These are phyloP conservation scores for Harmothoe impar DNA, from an alignment of 2,888 invertebrate genomes.

Conservation along the genomic window DNA sequence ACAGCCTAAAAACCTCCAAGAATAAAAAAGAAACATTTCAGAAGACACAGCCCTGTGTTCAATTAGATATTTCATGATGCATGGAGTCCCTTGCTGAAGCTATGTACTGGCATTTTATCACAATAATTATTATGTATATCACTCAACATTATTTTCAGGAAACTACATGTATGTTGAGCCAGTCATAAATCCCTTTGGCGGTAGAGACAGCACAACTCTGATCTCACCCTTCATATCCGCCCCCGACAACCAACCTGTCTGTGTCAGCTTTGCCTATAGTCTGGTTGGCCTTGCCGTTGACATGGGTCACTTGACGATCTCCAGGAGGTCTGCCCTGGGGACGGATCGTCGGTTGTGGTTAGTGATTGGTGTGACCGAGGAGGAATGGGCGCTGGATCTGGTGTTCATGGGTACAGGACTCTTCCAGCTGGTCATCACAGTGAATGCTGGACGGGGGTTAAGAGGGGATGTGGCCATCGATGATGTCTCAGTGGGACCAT, in stretches of 20 bases:
- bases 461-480: slow-evolving; percentile 42
- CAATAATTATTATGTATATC: too few relatives aligned
- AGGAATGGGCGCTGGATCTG: not conserved
- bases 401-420: not conserved
- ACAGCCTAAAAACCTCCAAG: too few relatives aligned
- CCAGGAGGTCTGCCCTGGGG: not conserved
- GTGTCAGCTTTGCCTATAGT: not conserved
- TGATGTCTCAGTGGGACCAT: slow-evolving; percentile 12
- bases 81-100: too few relatives aligned
- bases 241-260: not conserved
- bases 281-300: not conserved
- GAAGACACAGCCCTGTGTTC: too few relatives aligned
- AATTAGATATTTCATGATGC: too few relatives aligned
- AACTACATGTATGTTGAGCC: slow-evolving; percentile 8
- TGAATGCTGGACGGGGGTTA: not conserved
- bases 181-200: not conserved
- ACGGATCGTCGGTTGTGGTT: not conserved
- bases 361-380: not conserved
- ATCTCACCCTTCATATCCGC: slow-evolving; percentile 21
- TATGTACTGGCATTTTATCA: too few relatives aligned
- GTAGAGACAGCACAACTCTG: not conserved
- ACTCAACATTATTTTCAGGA: not conserved
- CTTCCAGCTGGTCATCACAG: slow-evolving; percentile 42
- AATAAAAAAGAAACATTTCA: too few relatives aligned
- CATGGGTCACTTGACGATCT: not conserved